These are phyloP conservation scores for Kryptopterus vitreolus DNA, from an alignment of 2,797 vertebrate genomes.

Conservation along the genomic window DNA sequence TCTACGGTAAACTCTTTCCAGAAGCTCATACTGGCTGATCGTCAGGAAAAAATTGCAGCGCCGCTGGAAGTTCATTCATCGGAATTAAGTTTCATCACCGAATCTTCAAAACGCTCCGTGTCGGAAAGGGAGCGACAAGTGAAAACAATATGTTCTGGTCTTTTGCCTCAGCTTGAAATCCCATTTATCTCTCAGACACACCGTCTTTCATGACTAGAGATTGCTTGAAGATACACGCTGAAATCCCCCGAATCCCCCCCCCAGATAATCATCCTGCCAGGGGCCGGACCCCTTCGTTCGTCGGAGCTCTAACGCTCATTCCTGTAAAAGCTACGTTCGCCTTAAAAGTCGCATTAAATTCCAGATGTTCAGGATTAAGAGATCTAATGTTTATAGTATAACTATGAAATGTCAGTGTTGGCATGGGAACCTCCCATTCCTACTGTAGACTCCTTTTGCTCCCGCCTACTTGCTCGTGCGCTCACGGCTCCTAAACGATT, in stretches of 20 bases:
- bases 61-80: slow-evolving; percentile 2
- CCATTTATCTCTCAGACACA: slow-evolving; percentile 29
- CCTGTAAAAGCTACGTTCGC: slow-evolving; percentile 55
- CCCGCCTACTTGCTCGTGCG: slow-evolving; percentile 42
- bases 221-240: slow-evolving; percentile 26
- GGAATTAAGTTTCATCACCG: slow-evolving; percentile 19
- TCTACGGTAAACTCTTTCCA: slow-evolving; percentile 43
- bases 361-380: slow-evolving; percentile 76
- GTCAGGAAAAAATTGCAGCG: slow-evolving; percentile 11
- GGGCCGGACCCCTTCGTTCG: slow-evolving; percentile 38
- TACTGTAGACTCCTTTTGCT: slow-evolving; percentile 25
- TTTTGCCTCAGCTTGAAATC: slow-evolving; percentile 23
- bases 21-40: slow-evolving; percentile 6
- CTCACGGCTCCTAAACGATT: slow-evolving; percentile 46
- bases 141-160: slow-evolving; percentile 24
- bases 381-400: slow-evolving; percentile 74
- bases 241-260: slow-evolving; percentile 15
- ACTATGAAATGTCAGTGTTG: slow-evolving; percentile 53
- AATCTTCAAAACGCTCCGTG: slow-evolving; percentile 26
- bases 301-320: slow-evolving; percentile 51
- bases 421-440: slow-evolving; percentile 43
- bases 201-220: slow-evolving; percentile 37
- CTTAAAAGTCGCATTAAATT: slow-evolving; percentile 61
- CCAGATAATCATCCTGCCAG: slow-evolving; percentile 40
- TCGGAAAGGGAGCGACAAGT: slow-evolving; percentile 4